Evolutionary conservation across 2,113 vertebrate genomes (phyloP).

Genomic region (Tursiops truncatus): DNA sequence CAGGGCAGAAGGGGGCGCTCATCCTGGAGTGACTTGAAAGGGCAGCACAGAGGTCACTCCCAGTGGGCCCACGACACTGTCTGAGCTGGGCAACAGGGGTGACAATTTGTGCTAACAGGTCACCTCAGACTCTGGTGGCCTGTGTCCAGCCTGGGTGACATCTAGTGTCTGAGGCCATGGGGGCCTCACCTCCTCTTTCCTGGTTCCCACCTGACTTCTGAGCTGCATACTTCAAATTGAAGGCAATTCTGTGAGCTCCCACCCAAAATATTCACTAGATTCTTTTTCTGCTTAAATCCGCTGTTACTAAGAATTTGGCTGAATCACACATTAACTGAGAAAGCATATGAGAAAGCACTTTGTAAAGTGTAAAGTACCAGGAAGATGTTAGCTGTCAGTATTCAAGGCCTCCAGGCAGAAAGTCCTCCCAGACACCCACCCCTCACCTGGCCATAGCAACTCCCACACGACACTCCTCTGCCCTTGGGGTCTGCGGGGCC

Average conservation of each 20-base stretch:
- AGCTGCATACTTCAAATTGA: neutral
- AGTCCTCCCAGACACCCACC: neutral
- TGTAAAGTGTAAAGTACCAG: neutral
- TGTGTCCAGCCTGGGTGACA: neutral
- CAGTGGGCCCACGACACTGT: neutral
- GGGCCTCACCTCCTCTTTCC: neutral
- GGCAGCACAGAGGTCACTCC: neutral
- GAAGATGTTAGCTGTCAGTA: neutral
- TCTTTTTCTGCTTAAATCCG: conserved; percentile 32
- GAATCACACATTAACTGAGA: conserved; percentile 15
- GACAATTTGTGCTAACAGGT: neutral
- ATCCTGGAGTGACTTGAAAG: neutral
- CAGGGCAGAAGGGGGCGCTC: neutral
- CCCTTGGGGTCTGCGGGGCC: neutral
- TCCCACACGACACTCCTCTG: rapidly evolving
- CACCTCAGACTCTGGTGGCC: neutral
- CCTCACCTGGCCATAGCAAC: neutral
- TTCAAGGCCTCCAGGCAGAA: neutral
- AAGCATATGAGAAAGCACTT: neutral
- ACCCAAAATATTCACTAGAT: neutral
- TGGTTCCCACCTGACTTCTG: neutral
- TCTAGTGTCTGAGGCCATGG: neutral
- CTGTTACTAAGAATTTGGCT: neutral
- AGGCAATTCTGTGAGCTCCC: neutral
- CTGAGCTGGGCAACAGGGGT: neutral